Evolutionary conservation across 1,140 invertebrate genomes (phyloP).

Genomic region (Pteromalus puparum): DNA sequence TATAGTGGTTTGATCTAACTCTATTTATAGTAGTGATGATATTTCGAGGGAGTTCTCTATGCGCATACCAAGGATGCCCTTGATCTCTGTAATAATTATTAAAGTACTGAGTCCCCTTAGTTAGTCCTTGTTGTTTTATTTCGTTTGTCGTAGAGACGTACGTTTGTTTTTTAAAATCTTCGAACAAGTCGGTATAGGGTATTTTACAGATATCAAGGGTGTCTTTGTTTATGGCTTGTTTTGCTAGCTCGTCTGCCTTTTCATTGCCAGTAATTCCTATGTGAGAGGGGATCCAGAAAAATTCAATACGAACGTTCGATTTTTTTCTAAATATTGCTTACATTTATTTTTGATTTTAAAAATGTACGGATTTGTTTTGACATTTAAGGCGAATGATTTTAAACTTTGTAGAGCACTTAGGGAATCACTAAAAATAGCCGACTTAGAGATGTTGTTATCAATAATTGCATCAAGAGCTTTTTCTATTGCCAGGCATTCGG

Average conservation of each 20-base stretch:
- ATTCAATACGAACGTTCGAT: neutral
- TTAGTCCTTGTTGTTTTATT: neutral
- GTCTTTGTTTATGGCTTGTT: neutral
- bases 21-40: neutral
- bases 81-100: neutral
- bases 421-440: neutral
- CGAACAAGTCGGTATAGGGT: neutral
- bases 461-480: neutral
- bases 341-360: constrained; percentile 3
- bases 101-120: neutral
- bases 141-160: neutral
- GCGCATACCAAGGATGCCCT: neutral
- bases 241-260: neutral
- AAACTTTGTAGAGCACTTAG: neutral
- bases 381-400: neutral
- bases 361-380: neutral
- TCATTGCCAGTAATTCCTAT: no score
- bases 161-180: neutral
- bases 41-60: no score
- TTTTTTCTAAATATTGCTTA: neutral
- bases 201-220: neutral
- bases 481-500: neutral
- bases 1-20: neutral
- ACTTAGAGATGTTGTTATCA: neutral
- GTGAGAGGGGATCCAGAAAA: no score